Percentiles rank a stretch among this genome's conserved stretches.
These are phyloP conservation scores for Parelbella ahira DNA, from an alignment of 2,888 invertebrate genomes.

Conservation along the genomic window DNA sequence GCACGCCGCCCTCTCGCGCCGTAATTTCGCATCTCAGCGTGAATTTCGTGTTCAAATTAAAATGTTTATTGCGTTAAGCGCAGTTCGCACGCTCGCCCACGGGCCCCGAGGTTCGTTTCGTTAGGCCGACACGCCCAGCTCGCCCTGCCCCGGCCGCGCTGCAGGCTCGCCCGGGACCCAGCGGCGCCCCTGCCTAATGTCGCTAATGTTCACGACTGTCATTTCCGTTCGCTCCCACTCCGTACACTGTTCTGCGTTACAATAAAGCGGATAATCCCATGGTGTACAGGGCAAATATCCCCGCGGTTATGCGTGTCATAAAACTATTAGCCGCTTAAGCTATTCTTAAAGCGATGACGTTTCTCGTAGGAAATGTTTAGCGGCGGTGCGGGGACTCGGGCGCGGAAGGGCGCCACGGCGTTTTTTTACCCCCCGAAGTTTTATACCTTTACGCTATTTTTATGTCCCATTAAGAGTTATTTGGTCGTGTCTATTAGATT, in stretches of 20 bases:
- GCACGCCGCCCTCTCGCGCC: constrained; percentile 60
- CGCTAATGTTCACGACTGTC: constrained; percentile 69
- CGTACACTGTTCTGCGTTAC: constrained; percentile 39
- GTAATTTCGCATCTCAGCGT: constrained; percentile 76
- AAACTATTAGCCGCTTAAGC: constrained; percentile 79
- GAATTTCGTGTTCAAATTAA: constrained; percentile 78
- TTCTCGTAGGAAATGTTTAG: constrained; percentile 57
- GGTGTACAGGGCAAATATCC: constrained; percentile 38
- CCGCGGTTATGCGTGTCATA: constrained; percentile 76
- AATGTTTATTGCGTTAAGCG: constrained; percentile 78
- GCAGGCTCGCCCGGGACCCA: constrained; percentile 34
- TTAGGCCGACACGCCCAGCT: constrained; percentile 63
- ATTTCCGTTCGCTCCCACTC: constrained; percentile 46
- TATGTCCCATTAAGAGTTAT: constrained; percentile 68
- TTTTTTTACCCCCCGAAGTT: constrained; percentile 53
- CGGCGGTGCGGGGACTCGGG: constrained; percentile 47
- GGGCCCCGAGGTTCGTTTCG: constrained; percentile 71
- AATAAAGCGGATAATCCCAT: constrained; percentile 47
- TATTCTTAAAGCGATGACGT: constrained; percentile 70
- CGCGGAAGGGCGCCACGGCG: constrained; percentile 61
- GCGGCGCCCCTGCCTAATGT: constrained; percentile 69
- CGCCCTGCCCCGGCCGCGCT: no score
- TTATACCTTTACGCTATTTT: constrained; percentile 59
- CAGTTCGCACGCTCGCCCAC: constrained; percentile 71
- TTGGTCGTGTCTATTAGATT: constrained; percentile 57